These are phyloP conservation scores for Lates calcarifer DNA, from an alignment of 2,113 vertebrate species.

Conservation along the genomic window DNA sequence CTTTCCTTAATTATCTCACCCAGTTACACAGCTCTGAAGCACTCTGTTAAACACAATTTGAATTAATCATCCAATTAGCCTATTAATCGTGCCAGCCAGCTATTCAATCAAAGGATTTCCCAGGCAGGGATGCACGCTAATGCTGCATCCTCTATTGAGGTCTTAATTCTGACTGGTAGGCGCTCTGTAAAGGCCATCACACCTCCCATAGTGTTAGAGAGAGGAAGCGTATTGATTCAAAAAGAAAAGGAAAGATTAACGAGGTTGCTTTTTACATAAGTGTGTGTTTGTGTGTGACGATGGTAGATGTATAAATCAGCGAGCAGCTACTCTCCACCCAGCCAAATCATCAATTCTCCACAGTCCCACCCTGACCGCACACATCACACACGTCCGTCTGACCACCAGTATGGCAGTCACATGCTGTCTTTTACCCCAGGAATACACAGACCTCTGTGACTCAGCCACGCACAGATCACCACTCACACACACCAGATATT, in stretches of 20 bases:
- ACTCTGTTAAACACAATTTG: constrained; percentile 4
- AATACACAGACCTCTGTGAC: constrained; percentile 5
- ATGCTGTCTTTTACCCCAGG: background rate
- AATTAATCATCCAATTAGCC: constrained; percentile 5
- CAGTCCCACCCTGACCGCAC: constrained; percentile 62
- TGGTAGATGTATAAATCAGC: constrained; percentile 50
- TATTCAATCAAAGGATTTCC: constrained; percentile 8
- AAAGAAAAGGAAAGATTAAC: constrained; percentile 21
- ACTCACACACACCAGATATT: constrained; percentile 6
- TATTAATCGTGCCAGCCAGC: background rate
- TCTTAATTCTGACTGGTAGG: background rate
- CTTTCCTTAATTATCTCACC: background rate
- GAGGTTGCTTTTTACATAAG: background rate
- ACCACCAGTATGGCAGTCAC: constrained; percentile 32
- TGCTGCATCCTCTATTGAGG: background rate
- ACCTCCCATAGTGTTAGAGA: background rate
- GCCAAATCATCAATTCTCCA: constrained; percentile 66
- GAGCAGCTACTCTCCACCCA: constrained; percentile 11
- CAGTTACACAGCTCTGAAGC: background rate
- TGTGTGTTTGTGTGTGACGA: constrained; percentile 7
- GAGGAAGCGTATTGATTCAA: background rate
- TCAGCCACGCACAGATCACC: background rate
- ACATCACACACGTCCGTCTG: constrained; percentile 43
- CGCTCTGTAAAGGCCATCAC: background rate
- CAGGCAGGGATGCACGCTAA: background rate